phyloP scores from a whole-genome alignment of 2,888 invertebrate species.

The Cataglyphis albicans region DNA sequence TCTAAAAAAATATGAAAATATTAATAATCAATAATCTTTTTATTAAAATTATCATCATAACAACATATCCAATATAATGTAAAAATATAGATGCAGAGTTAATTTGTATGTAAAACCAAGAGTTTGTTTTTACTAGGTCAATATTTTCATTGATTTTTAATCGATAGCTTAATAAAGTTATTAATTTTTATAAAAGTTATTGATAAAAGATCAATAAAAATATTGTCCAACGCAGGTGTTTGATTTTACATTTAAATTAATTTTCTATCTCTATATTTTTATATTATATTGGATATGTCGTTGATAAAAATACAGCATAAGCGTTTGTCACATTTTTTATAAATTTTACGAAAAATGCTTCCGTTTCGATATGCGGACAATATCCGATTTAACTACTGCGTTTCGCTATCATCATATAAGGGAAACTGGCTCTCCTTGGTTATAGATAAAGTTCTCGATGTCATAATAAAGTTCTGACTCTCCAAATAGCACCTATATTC shows the following conservation, averaged over 20 bases:
- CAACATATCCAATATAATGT: neutral
- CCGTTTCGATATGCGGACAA: neutral
- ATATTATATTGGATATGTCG: neutral
- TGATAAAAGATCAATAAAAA: conserved; percentile 7
- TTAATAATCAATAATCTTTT: neutral
- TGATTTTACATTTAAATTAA: conserved; percentile 3
- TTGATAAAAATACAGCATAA: neutral
- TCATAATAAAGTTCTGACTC: conserved; percentile 82
- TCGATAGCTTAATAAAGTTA: neutral
- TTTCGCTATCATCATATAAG: conserved; percentile 72
- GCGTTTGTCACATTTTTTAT: conserved; percentile 12
- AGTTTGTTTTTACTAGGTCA: neutral
- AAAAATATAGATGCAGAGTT: neutral
- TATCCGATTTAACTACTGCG: conserved; percentile 48
- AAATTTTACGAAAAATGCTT: conserved; percentile 2
- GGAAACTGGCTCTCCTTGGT: conserved; percentile 64
- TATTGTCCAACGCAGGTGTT: neutral
- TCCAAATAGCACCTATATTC: conserved; percentile 82
- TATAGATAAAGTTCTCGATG: conserved; percentile 80
- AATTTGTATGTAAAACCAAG: neutral
- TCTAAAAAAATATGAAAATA: conserved; percentile 5
- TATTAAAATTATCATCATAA: conserved; percentile 1
- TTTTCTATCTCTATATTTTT: neutral
- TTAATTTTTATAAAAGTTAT: neutral
- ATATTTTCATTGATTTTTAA: conserved; percentile 19